Evolutionary conservation across 2,113 vertebrate genomes (phyloP).

Genomic region (Prunella himalayana): DNA sequence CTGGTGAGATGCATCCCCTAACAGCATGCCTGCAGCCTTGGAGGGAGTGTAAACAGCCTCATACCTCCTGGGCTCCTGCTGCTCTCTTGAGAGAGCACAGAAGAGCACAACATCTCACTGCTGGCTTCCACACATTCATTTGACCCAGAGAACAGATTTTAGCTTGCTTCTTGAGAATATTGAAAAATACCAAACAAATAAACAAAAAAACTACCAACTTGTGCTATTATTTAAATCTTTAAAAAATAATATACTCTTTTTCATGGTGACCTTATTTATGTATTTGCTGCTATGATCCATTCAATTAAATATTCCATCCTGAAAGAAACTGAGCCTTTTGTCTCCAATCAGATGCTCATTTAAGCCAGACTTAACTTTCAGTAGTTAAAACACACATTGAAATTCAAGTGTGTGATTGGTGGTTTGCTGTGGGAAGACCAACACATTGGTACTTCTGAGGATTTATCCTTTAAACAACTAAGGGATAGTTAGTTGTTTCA

Average conservation of each 20-base stretch:
- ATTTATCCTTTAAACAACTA: not conserved
- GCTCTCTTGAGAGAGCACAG: not conserved
- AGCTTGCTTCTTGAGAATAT: not conserved
- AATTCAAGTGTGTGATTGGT: not conserved
- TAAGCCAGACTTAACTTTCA: not conserved
- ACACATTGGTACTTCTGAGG: not conserved
- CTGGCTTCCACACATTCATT: not conserved
- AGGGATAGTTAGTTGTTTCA: too few relatives aligned
- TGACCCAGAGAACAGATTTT: not conserved
- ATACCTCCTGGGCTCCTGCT: not conserved
- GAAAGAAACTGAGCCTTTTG: not conserved
- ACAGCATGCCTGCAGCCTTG: not conserved
- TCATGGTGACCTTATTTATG: not conserved
- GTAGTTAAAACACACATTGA: not conserved
- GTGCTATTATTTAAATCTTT: not conserved
- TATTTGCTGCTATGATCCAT: not conserved
- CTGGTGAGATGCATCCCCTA: not conserved
- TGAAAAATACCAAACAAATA: not conserved
- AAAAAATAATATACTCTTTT: not conserved
- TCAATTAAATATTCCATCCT: not conserved
- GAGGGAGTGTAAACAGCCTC: not conserved
- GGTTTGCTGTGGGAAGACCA: not conserved
- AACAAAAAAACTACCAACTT: not conserved
- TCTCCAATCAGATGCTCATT: not conserved
- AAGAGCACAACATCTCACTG: not conserved